These are phyloP conservation scores for Abrostola tripartita DNA, from an alignment of 2,888 invertebrate genomes.

Conservation along the genomic window DNA sequence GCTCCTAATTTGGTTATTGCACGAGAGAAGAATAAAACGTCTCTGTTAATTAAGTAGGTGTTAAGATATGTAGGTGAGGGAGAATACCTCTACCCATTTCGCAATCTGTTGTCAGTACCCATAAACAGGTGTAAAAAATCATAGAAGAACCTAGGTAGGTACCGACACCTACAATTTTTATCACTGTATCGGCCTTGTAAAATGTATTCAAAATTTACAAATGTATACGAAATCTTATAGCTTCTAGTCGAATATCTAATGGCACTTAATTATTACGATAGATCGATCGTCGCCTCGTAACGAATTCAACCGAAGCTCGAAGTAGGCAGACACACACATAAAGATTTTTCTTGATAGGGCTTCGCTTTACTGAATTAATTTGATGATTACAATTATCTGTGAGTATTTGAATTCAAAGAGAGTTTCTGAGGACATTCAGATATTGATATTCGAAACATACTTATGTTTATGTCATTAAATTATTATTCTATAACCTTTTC, in stretches of 20 bases:
- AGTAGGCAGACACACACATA: constrained; percentile 8
- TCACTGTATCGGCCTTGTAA: not conserved
- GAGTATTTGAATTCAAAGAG: too few species aligned
- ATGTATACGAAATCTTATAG: constrained; percentile 16
- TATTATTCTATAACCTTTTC: too few species aligned
- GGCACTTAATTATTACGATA: constrained; percentile 31
- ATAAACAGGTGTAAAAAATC: too few species aligned
- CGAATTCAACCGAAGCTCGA: constrained; percentile 31
- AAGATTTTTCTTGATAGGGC: constrained; percentile 17
- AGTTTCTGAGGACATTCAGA: not conserved
- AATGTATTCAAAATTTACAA: constrained; percentile 6
- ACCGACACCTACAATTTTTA: not conserved
- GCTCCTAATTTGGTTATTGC: too few species aligned
- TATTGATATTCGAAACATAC: too few species aligned
- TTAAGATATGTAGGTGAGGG: too few species aligned
- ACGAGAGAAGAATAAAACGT: too few species aligned
- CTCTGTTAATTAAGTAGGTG: too few species aligned
- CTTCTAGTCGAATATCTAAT: constrained; percentile 7
- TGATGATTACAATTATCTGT: constrained; percentile 26
- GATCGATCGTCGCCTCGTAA: constrained; percentile 5
- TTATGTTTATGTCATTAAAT: too few species aligned
- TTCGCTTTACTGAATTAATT: constrained; percentile 28
- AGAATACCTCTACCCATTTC: too few species aligned
- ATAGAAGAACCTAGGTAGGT: too few species aligned
- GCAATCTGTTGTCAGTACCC: too few species aligned